Evolutionary conservation across 2,113 vertebrate genomes (phyloP).

Genomic region (Gymnobelideus leadbeateri): DNA sequence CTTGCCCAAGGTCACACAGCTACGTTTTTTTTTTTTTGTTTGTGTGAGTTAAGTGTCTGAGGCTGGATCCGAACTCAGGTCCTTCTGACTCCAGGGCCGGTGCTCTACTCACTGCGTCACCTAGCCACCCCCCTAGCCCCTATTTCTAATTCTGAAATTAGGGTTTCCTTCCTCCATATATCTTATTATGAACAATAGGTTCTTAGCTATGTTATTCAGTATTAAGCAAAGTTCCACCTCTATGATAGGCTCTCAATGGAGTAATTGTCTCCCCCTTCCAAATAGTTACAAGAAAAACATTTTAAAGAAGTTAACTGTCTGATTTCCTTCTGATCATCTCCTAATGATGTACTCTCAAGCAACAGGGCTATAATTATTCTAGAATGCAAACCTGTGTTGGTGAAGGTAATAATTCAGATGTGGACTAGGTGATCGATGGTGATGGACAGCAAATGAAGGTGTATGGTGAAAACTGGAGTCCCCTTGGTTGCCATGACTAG

Average conservation of each 20-base stretch:
- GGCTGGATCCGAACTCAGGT: too few species aligned
- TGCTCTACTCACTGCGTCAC: too few species aligned
- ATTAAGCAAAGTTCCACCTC: neutral
- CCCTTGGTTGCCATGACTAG: neutral
- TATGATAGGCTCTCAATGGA: neutral
- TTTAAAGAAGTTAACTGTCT: conserved; percentile 13
- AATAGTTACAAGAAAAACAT: neutral
- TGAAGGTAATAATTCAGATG: conserved; percentile 47
- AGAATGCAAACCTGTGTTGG: conserved; percentile 71
- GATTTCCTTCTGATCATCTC: neutral
- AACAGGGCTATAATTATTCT: neutral
- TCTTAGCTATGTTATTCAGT: conserved; percentile 1
- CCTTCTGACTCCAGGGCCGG: too few species aligned
- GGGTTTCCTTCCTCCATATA: neutral
- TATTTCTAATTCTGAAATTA: too few species aligned
- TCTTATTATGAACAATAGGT: conserved; percentile 13
- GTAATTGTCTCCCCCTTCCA: neutral
- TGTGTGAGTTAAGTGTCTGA: too few species aligned
- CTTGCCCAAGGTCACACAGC: too few species aligned
- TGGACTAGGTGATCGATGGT: conserved; percentile 57
- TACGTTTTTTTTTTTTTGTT: too few species aligned
- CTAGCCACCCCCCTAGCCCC: too few species aligned
- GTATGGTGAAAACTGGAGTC: neutral
- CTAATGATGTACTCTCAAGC: neutral
- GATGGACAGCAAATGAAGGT: conserved; percentile 36